Percentiles rank a stretch among this genome's conserved stretches.
phyloP scores from a whole-genome alignment of 1,140 invertebrate genomes.

The Elymnias hypermnestra region DNA sequence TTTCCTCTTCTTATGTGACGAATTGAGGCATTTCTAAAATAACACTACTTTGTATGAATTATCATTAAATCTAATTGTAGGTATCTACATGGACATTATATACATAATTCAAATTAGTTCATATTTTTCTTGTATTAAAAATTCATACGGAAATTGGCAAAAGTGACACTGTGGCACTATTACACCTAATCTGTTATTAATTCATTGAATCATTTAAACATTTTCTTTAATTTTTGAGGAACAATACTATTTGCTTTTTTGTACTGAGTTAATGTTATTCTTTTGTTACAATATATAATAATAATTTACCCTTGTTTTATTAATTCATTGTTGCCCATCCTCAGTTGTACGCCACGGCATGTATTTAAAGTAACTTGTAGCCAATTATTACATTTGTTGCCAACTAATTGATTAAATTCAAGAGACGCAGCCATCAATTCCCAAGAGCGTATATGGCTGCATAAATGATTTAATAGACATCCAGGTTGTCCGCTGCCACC shows the following conservation, averaged over 20 bases:
- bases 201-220: too few species aligned
- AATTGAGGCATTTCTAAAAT: too few species aligned
- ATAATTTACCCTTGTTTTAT: slow-evolving; percentile 32
- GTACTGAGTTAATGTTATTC: neutral
- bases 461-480: slow-evolving; percentile 58
- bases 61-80: too few species aligned
- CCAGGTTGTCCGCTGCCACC: slow-evolving; percentile 84
- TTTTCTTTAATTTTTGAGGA: too few species aligned
- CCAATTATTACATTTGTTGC: slow-evolving; percentile 27
- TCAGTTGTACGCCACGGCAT: slow-evolving; percentile 26
- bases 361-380: slow-evolving; percentile 29
- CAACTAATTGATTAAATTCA: slow-evolving; percentile 17
- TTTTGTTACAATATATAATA: neutral
- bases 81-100: neutral
- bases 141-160: too few species aligned
- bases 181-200: too few species aligned
- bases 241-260: too few species aligned
- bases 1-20: too few species aligned
- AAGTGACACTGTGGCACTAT: too few species aligned
- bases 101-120: slow-evolving; percentile 4
- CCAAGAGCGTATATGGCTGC: slow-evolving; percentile 49
- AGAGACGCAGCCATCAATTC: slow-evolving; percentile 43
- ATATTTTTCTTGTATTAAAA: too few species aligned
- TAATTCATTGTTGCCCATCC: slow-evolving; percentile 31
- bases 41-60: too few species aligned